Percentiles rank a stretch among this genome's conserved stretches.
Evolutionary conservation across 2,888 invertebrate genomes (phyloP).

Genomic region (Zele albiditarsus): DNA sequence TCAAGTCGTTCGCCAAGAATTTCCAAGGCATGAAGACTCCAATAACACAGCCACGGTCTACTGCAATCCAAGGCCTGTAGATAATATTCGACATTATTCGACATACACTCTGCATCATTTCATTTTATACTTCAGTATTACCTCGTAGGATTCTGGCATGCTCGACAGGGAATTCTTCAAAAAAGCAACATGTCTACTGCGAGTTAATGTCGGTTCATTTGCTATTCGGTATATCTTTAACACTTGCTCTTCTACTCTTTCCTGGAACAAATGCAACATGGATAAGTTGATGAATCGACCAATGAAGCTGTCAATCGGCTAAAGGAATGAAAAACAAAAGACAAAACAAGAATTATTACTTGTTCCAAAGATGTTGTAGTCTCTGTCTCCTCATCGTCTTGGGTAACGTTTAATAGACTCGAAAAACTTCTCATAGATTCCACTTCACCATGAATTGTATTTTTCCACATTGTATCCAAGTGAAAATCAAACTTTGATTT

Average conservation of each 20-base stretch:
- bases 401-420: conserved; percentile 71
- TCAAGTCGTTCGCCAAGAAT: conserved; percentile 81
- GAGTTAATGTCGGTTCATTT: conserved; percentile 78
- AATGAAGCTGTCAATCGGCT: conserved; percentile 3
- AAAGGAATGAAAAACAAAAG: conserved; percentile 33
- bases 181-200: conserved; percentile 79
- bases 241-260: conserved; percentile 76
- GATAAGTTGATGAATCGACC: conserved; percentile 32
- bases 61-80: conserved; percentile 90
- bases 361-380: conserved; percentile 78
- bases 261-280: conserved; percentile 68
- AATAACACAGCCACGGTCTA: conserved; percentile 97
- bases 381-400: conserved; percentile 77
- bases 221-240: conserved; percentile 75
- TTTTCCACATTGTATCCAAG: conserved; percentile 57
- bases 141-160: conserved; percentile 83
- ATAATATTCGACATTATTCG: conserved; percentile 45
- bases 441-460: conserved; percentile 54
- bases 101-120: conserved; percentile 26
- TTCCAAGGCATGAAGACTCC: conserved; percentile 94
- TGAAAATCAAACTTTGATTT: not conserved
- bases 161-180: conserved; percentile 80
- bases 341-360: conserved; percentile 66
- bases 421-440: conserved; percentile 60
- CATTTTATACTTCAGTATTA: conserved; percentile 54